phyloP scores from a whole-genome alignment of 2,888 invertebrate genomes.

The Eupithecia inturbata region DNA sequence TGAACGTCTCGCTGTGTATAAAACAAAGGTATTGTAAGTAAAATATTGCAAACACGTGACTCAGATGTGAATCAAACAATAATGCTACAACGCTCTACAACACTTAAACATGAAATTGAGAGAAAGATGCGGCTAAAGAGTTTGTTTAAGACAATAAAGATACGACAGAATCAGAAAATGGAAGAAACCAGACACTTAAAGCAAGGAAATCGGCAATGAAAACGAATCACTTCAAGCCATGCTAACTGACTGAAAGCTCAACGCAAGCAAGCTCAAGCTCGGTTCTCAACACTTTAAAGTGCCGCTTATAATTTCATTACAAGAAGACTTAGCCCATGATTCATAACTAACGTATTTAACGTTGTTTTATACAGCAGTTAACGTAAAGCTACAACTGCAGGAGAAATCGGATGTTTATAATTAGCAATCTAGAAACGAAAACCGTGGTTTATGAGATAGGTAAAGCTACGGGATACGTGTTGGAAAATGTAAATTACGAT shows the following conservation, averaged over 20 bases:
- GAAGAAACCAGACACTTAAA: not conserved
- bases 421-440: not conserved
- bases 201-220: conserved; percentile 2
- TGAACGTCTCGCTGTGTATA: not conserved
- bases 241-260: conserved; percentile 1
- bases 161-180: not conserved
- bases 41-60: not conserved
- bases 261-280: conserved; percentile 4
- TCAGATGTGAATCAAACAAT: not conserved
- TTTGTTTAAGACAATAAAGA: not conserved
- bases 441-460: not conserved
- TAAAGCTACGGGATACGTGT: not conserved
- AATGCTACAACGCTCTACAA: not conserved
- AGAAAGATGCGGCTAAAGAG: not conserved
- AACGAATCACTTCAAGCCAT: not conserved
- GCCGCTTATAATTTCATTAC: conserved; percentile 16
- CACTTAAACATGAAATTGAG: not conserved
- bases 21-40: not conserved
- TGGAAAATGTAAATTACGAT: not conserved
- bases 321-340: not conserved
- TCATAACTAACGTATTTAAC: conserved; percentile 9
- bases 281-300: conserved; percentile 5
- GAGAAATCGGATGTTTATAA: conserved; percentile 9
- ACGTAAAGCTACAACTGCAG: not conserved
- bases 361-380: not conserved